phyloP scores from a whole-genome alignment of 1,140 invertebrate species.

The Rhopalosiphum maidis region DNA sequence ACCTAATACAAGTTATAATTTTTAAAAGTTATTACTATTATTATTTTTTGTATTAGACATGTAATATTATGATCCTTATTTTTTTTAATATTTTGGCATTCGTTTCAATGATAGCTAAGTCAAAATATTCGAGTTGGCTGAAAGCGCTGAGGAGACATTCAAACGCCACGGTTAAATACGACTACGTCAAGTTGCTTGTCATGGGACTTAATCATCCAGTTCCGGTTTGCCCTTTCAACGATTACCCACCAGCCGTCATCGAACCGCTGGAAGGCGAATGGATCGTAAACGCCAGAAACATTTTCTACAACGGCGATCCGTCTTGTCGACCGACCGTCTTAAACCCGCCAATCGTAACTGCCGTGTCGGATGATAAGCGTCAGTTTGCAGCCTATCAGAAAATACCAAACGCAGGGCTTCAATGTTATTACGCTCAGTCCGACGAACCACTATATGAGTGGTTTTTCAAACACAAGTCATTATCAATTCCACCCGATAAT shows the following conservation, averaged over 20 bases:
- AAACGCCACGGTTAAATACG: neutral
- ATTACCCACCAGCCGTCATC: neutral
- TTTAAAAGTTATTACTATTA: too few relatives aligned
- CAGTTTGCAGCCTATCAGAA: neutral
- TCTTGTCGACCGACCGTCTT: neutral
- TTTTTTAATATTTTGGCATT: neutral
- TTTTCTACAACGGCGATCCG: neutral
- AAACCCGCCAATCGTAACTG: neutral
- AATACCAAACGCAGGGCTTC: neutral
- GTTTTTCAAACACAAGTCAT: neutral
- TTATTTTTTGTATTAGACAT: too few relatives aligned
- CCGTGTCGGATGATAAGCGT: neutral
- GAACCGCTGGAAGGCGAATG: neutral
- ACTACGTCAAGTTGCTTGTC: neutral
- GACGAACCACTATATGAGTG: neutral
- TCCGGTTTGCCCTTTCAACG: constrained; percentile 8
- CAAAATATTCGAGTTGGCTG: constrained; percentile 22
- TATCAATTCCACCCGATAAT: neutral
- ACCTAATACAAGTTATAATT: neutral
- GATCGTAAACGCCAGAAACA: neutral
- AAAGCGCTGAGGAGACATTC: neutral
- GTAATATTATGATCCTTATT: too few relatives aligned
- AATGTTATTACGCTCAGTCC: neutral
- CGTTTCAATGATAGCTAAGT: neutral
- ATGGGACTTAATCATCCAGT: constrained; percentile 13